Percentiles rank a stretch among this genome's conserved stretches.
phyloP scores from a whole-genome alignment of 2,888 invertebrate genomes.

The Agrochola litura region DNA sequence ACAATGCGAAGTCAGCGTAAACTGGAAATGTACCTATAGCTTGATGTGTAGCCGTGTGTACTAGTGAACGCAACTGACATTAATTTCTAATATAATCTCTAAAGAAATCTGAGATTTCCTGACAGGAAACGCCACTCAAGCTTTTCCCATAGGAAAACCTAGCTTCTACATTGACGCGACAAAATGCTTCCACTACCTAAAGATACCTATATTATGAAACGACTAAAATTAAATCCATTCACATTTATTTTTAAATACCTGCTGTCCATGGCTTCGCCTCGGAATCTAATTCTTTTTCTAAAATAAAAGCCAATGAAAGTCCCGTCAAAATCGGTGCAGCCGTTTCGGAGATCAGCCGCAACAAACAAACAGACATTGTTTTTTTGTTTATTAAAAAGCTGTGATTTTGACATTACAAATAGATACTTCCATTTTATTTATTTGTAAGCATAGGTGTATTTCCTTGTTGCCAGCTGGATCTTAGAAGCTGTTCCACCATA shows the following conservation, averaged over 20 bases:
- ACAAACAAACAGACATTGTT: too few species aligned
- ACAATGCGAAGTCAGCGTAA: too few species aligned
- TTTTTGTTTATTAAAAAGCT: too few species aligned
- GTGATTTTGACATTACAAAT: too few species aligned
- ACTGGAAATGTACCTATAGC: too few species aligned
- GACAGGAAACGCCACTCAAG: background rate
- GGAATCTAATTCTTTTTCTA: too few species aligned
- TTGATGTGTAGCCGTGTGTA: too few species aligned
- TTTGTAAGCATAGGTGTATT: background rate
- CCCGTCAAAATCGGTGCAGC: too few species aligned
- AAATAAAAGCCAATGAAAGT: too few species aligned
- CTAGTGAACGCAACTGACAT: background rate
- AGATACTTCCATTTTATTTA: too few species aligned
- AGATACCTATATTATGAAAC: background rate
- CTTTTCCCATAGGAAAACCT: conserved; percentile 23
- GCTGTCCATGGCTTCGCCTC: too few species aligned
- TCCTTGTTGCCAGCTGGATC: background rate
- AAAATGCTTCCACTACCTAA: background rate
- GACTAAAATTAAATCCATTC: background rate
- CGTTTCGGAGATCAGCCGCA: too few species aligned
- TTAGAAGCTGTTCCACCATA: conserved; percentile 6
- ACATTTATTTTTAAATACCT: background rate
- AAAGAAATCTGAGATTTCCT: conserved; percentile 19
- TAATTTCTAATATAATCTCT: background rate
- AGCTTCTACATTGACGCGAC: background rate